Percentiles rank a stretch among this genome's conserved stretches.
Conservation (phyloP, 23 tunicate species). For the Clavelina lepadiformis region DNA sequence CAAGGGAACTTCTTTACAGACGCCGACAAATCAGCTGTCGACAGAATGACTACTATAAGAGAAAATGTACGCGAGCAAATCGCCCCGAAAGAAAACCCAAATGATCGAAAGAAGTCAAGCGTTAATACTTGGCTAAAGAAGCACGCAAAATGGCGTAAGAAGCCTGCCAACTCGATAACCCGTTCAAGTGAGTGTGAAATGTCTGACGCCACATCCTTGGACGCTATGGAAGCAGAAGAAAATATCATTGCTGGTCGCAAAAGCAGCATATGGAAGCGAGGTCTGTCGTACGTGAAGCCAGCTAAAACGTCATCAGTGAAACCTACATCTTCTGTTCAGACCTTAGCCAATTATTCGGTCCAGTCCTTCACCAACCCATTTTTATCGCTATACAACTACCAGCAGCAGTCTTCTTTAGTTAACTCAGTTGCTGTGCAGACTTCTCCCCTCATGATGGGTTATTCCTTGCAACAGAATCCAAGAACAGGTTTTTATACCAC, state of each 20-base stretch:
- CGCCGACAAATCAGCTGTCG: too few species aligned
- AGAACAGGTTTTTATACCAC: conserved; percentile 1
- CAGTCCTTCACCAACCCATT: conserved; percentile 7
- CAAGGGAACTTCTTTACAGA: too few species aligned
- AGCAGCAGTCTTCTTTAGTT: conserved; percentile 19
- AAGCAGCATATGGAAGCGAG: conserved; percentile 51
- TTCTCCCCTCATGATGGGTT: conserved; percentile 15
- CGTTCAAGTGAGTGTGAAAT: background rate
- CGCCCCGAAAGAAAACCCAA: conserved; percentile 19
- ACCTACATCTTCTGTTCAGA: background rate
- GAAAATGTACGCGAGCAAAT: too few species aligned
- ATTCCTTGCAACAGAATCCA: conserved; percentile 11
- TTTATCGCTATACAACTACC: background rate
- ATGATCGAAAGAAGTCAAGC: conserved; percentile 27
- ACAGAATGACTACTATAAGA: too few species aligned
- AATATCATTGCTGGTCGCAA: too few species aligned
- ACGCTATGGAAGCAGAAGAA: conserved; percentile 1
- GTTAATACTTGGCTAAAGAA: conserved; percentile 46
- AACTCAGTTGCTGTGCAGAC: conserved; percentile 30
- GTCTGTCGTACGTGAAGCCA: conserved; percentile 33
- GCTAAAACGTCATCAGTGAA: conserved; percentile 33
- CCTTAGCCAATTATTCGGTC: background rate
- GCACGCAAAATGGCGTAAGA: conserved; percentile 33
- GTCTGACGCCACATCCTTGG: background rate
- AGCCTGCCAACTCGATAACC: too few species aligned